These are phyloP conservation scores for Setophaga kirtlandii DNA, from an alignment of 2,113 vertebrate species.

Conservation along the genomic window DNA sequence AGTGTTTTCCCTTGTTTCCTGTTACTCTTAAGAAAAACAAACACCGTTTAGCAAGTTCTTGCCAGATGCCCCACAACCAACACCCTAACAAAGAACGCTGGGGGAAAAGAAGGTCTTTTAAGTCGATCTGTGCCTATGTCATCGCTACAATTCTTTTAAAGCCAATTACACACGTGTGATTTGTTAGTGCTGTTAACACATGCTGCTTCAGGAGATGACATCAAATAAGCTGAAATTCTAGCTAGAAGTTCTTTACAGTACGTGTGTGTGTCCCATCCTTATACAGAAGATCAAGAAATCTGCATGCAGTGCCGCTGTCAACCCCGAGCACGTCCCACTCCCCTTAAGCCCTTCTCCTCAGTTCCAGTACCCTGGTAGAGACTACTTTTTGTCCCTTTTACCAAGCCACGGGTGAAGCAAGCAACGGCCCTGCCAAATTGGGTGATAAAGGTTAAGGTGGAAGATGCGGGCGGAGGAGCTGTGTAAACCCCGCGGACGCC, in stretches of 20 bases:
- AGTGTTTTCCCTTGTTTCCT: not conserved
- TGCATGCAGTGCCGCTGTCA: fast-evolving
- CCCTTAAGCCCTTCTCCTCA: not conserved
- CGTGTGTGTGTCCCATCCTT: not conserved
- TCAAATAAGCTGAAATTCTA: not conserved
- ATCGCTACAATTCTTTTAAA: not conserved
- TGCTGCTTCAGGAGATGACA: not conserved
- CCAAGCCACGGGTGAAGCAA: not conserved
- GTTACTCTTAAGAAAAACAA: not conserved
- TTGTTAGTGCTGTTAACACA: not conserved
- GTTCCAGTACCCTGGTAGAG: fast-evolving
- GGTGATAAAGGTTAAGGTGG: not conserved
- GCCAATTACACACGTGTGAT: not conserved
- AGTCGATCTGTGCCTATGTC: not conserved
- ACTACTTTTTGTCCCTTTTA: not conserved
- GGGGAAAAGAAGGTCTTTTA: not conserved
- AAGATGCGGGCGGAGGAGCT: not conserved
- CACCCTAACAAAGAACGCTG: not conserved
- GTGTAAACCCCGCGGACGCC: not conserved
- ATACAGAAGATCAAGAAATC: not conserved
- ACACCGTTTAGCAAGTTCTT: not conserved
- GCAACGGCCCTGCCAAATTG: not conserved
- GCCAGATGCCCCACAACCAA: not conserved
- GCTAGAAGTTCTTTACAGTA: not conserved
- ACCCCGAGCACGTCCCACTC: fast-evolving